Conservation (phyloP, 1,140 invertebrate genomes). For the Drosophila tani region DNA sequence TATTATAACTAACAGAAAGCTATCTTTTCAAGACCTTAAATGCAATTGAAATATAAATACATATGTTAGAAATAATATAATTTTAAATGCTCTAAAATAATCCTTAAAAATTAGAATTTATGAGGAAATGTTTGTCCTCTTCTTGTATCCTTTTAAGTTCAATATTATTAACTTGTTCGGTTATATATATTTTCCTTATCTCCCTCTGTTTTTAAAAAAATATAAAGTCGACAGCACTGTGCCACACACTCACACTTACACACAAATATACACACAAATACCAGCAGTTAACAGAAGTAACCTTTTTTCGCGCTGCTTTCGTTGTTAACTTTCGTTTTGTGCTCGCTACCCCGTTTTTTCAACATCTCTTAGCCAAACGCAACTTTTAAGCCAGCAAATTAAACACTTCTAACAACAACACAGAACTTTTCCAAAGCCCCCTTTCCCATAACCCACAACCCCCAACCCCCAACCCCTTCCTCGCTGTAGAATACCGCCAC, state of each 20-base stretch:
- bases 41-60: too few relatives aligned
- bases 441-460: background rate
- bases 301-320: constrained; percentile 55
- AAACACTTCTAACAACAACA: constrained; percentile 78
- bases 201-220: background rate
- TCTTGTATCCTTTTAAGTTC: too few relatives aligned
- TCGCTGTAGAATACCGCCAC: constrained; percentile 34
- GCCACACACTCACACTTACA: constrained; percentile 10
- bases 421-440: constrained; percentile 50
- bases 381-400: constrained; percentile 82
- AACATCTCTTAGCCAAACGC: constrained; percentile 62
- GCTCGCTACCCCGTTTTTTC: constrained; percentile 34
- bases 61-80: too few relatives aligned
- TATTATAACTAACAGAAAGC: background rate
- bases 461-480: background rate
- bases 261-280: constrained; percentile 17
- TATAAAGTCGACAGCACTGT: constrained; percentile 1
- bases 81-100: too few relatives aligned
- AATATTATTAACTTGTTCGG: background rate
- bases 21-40: too few relatives aligned
- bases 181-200: too few relatives aligned
- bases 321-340: constrained; percentile 48
- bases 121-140: too few relatives aligned
- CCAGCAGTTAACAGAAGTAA: constrained; percentile 69
- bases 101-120: too few relatives aligned